phyloP scores from a whole-genome alignment of 1,140 invertebrate species.

The Drosophila arawakana region DNA sequence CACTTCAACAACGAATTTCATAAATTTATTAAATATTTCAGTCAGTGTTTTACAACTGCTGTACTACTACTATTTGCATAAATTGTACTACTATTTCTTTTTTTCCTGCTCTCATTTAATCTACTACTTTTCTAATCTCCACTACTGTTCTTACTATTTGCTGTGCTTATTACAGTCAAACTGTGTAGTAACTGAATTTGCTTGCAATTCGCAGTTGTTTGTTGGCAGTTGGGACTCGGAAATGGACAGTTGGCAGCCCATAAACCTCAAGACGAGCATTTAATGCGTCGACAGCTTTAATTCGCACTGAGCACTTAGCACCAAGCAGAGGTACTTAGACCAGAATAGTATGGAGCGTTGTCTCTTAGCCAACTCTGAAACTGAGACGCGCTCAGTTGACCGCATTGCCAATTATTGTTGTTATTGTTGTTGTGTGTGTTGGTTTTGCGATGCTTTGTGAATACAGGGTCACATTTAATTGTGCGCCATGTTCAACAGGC shows the following conservation, averaged over 20 bases:
- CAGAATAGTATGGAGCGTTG: not conserved
- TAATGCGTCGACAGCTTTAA: slow-evolving; percentile 66
- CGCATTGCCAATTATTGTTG: slow-evolving; percentile 57
- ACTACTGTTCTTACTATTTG: not conserved
- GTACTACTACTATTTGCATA: too few relatives aligned
- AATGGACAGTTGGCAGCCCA: slow-evolving; percentile 53
- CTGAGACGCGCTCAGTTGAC: slow-evolving; percentile 36
- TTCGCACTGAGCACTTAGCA: slow-evolving; percentile 43
- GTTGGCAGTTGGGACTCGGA: slow-evolving; percentile 14
- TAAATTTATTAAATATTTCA: not conserved
- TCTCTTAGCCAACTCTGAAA: not conserved
- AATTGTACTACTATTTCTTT: too few relatives aligned
- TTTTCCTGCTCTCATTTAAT: too few relatives aligned
- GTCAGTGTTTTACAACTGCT: too few relatives aligned
- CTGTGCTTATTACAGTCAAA: too few relatives aligned
- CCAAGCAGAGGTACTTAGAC: slow-evolving; percentile 32
- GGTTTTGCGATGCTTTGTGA: slow-evolving; percentile 35
- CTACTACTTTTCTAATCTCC: too few relatives aligned
- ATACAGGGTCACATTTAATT: slow-evolving; percentile 75
- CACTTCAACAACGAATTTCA: too few relatives aligned
- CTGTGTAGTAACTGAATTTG: slow-evolving; percentile 1
- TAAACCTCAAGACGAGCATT: slow-evolving; percentile 64
- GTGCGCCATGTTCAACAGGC: slow-evolving; percentile 77
- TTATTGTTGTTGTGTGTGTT: slow-evolving; percentile 12
- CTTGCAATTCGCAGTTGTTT: not conserved